Percentiles rank a stretch among this genome's conserved stretches.
Evolutionary conservation across 2,888 invertebrate genomes (phyloP).

Genomic region (Suillia variegata): DNA sequence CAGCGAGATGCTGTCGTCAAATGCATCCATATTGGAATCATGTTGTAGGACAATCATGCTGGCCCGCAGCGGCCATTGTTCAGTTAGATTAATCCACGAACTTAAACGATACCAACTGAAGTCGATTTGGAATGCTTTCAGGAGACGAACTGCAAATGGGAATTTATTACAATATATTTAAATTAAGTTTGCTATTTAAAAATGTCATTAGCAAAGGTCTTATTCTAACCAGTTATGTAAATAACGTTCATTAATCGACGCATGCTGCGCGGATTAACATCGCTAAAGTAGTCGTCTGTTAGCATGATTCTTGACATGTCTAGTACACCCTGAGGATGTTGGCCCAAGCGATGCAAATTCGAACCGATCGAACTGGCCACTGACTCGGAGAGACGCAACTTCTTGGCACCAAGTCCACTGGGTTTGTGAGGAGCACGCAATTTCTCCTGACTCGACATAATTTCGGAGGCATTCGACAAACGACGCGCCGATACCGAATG

Average conservation of each 20-base stretch:
- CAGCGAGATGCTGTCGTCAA: constrained; percentile 85
- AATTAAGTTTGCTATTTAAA: background rate
- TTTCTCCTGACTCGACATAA: constrained; percentile 84
- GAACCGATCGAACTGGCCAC: constrained; percentile 91
- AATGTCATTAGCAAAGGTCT: too few species aligned
- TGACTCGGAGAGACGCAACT: constrained; percentile 83
- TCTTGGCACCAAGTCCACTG: constrained; percentile 62
- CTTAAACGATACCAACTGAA: constrained; percentile 99
- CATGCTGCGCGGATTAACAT: constrained; percentile 98
- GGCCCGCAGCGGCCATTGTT: constrained; percentile 98
- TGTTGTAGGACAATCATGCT: constrained; percentile 97
- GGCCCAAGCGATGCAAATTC: constrained; percentile 77
- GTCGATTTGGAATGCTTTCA: constrained; percentile 98
- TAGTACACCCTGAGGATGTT: constrained; percentile 66
- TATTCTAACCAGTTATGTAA: constrained; percentile 88
- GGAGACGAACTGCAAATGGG: constrained; percentile 78
- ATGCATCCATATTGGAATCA: constrained; percentile 84
- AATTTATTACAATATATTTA: background rate
- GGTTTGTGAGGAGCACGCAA: constrained; percentile 60
- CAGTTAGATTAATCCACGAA: constrained; percentile 97
- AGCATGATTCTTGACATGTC: constrained; percentile 79
- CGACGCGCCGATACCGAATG: constrained; percentile 74
- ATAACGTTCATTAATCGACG: constrained; percentile 95
- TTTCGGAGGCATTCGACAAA: constrained; percentile 77
- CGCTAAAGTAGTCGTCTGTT: constrained; percentile 98